Conservation (phyloP, 2,888 invertebrate species). For the Cerceris ruficornis region DNA sequence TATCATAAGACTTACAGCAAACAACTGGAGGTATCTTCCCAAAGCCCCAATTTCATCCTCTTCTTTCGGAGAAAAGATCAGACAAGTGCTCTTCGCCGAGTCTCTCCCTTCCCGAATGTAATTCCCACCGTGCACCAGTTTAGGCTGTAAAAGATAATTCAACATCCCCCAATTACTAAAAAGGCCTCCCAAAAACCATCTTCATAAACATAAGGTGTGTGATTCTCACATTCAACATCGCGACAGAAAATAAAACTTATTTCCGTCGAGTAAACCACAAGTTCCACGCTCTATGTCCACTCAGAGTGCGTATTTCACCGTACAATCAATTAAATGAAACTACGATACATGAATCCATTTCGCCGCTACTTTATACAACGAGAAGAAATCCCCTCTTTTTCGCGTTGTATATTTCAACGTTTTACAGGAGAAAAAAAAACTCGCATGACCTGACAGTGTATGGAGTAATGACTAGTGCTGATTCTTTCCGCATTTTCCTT, state of each 20-base stretch:
- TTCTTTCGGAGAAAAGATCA: slow-evolving; percentile 93
- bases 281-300: neutral
- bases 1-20: slow-evolving; percentile 85
- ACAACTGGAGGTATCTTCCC: slow-evolving; percentile 93
- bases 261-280: neutral
- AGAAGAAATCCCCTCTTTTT: slow-evolving; percentile 2
- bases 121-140: slow-evolving; percentile 90
- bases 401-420: neutral
- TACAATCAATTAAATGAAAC: slow-evolving; percentile 18
- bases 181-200: neutral
- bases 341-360: slow-evolving; percentile 9
- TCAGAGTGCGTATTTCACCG: neutral
- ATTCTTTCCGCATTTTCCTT: slow-evolving; percentile 1
- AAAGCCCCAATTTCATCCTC: slow-evolving; percentile 93
- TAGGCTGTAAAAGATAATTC: slow-evolving; percentile 84
- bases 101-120: slow-evolving; percentile 92
- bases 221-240: neutral
- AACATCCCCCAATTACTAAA: neutral
- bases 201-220: too few species aligned
- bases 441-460: too few species aligned
- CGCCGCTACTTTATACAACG: slow-evolving; percentile 29
- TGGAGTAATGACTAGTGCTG: neutral
- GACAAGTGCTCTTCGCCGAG: slow-evolving; percentile 89
- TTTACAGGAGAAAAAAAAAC: neutral
- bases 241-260: neutral